Base-by-base conservation (phyloP, 2,113 vertebrate species). In the Gopherus evgoodei region DNA sequence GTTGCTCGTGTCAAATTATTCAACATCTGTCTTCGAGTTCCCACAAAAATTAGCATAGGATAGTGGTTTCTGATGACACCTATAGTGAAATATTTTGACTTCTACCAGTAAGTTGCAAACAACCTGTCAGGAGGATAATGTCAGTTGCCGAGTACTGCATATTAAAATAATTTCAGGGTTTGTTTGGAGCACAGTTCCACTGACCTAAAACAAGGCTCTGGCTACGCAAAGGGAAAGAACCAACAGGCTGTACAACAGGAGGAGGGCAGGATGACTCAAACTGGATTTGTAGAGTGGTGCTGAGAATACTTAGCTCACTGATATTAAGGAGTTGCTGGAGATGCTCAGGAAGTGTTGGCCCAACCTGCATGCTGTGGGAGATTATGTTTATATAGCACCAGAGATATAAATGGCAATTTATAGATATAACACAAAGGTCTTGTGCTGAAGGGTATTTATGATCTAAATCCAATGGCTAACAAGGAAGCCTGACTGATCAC, bases 41-140 rank as follows among this genome's bases (percentile, higher is more conserved):
- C 96, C 98, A 98, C 97, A 98, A 98, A 98, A 98, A 98, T 98
- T 98, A 98, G 98, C 98, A 98, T 98, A 98, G 97, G 98, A 98
- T 98, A 97, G 98, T 98, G 98, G 98, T 98, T 98, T 98, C 98
- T 98, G 98, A 98, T 98, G 98, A 98, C 98, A 98, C 97, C 97
- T 98, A 96, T 96, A 96, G 97, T 98, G 98, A 98, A 98, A 98
- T 98, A 98, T 98, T 98, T 98, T 98, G 98, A 98, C 98, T 98
- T 98, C 97, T 94, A 97, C 98, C 97, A 98, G 98, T 97, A 98
- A 98, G 98, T 97, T 98, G 98, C 98, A 98, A 98, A 98, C 98
- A 98, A 98, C 97, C 98, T 98, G 98, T 98, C 98, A 98, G 97
- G 96, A 97, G 90, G 97, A 98, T 98, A 98, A 98, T 98, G 98